phyloP scores from a whole-genome alignment of 2,888 invertebrate species.

The Muscina levida region DNA sequence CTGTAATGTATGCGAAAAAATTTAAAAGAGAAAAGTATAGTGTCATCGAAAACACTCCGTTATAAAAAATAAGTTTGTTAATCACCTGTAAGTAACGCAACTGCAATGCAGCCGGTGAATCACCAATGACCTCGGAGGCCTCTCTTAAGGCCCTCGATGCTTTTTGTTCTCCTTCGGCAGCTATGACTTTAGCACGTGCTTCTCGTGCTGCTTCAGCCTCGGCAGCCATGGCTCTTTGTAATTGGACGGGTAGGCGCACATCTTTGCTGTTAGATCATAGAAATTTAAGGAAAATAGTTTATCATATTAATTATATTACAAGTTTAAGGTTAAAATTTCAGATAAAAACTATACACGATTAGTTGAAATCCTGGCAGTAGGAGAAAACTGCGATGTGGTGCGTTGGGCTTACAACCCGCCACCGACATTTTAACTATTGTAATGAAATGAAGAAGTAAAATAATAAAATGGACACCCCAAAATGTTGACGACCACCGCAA shows the following conservation, averaged over 20 bases:
- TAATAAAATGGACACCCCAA: too few species aligned
- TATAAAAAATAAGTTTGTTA: neutral
- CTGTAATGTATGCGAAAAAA: constrained; percentile 90
- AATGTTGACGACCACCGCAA: too few species aligned
- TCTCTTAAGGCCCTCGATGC: constrained; percentile 95
- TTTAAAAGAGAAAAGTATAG: neutral
- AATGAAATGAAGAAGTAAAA: too few species aligned
- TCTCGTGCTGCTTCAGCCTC: constrained; percentile 96
- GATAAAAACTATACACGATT: too few species aligned
- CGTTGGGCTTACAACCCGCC: too few species aligned
- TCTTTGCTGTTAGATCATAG: constrained; percentile 91
- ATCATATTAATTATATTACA: too few species aligned
- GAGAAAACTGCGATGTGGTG: too few species aligned
- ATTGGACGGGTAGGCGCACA: constrained; percentile 93
- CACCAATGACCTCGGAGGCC: constrained; percentile 96
- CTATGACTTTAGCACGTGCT: constrained; percentile 97
- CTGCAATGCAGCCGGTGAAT: constrained; percentile 97
- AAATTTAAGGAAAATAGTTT: too few species aligned
- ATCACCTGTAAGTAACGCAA: constrained; percentile 93
- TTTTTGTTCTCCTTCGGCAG: constrained; percentile 98
- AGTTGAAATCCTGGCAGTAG: too few species aligned
- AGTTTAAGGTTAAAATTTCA: too few species aligned
- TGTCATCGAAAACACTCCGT: neutral
- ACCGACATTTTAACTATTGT: too few species aligned
- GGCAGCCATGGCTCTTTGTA: constrained; percentile 97